These are phyloP conservation scores for Phoebastria nigripes DNA, from an alignment of 2,797 vertebrate species.

Conservation along the genomic window DNA sequence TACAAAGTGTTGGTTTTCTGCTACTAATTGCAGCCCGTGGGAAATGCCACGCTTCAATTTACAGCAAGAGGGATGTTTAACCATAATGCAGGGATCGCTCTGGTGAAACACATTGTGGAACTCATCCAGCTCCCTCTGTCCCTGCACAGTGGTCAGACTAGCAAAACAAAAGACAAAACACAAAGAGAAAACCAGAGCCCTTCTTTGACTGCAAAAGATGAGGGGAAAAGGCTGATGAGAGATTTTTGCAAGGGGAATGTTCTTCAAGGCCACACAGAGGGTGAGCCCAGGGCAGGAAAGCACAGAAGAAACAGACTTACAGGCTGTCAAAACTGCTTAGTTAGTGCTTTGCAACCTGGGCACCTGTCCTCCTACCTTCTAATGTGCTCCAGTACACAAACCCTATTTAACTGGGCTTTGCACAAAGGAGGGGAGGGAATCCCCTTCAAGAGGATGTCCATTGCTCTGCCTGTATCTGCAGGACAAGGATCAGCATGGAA, in stretches of 20 bases:
- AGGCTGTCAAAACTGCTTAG: background rate
- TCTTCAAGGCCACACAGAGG: background rate
- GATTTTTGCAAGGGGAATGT: background rate
- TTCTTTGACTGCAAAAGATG: background rate
- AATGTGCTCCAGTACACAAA: background rate
- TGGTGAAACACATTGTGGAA: background rate
- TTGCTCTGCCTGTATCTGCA: background rate
- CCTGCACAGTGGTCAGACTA: background rate
- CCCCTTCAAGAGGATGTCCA: background rate
- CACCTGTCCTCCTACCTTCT: background rate
- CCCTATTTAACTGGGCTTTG: background rate
- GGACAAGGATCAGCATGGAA: background rate
- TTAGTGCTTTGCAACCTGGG: background rate
- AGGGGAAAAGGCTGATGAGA: background rate
- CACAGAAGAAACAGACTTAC: background rate
- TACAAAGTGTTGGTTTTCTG: background rate
- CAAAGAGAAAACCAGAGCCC: constrained; percentile 1
- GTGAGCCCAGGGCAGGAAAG: background rate
- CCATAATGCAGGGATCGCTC: background rate
- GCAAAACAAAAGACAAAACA: background rate
- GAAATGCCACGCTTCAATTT: background rate
- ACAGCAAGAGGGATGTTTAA: background rate
- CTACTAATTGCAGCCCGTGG: background rate
- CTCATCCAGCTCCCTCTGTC: background rate
- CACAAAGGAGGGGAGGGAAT: background rate